phyloP scores from a whole-genome alignment of 2,113 vertebrate species.

The Pipa parva region DNA sequence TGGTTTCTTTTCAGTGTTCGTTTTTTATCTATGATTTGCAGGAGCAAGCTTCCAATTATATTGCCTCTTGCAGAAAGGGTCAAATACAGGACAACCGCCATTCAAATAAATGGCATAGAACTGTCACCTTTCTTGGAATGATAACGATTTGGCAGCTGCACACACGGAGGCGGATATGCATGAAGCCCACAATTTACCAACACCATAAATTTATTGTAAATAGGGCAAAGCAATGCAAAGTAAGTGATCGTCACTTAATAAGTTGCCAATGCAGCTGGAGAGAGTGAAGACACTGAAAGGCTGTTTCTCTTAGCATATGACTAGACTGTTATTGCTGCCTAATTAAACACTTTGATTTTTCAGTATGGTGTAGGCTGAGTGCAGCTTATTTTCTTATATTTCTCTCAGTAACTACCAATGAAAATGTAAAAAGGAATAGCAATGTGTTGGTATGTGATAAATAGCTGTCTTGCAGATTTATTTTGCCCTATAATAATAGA shows the following conservation, averaged over 20 bases:
- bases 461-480: no score
- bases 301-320: not conserved
- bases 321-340: not conserved
- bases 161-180: constrained; percentile 63
- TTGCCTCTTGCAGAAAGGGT: constrained; percentile 69
- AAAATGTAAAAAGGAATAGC: no score
- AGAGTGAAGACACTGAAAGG: constrained; percentile 2
- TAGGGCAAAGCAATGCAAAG: constrained; percentile 70
- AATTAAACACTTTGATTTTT: constrained; percentile 22
- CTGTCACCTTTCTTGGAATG: constrained; percentile 72
- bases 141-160: constrained; percentile 78
- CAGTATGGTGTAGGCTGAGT: not conserved
- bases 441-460: no score
- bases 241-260: constrained; percentile 79
- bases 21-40: constrained; percentile 76
- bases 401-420: not conserved
- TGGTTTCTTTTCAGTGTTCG: constrained; percentile 60
- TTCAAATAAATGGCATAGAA: constrained; percentile 66
- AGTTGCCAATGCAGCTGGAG: constrained; percentile 64
- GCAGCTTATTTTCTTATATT: not conserved
- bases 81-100: constrained; percentile 64
- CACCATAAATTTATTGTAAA: constrained; percentile 72
- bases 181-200: constrained; percentile 72
- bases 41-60: constrained; percentile 67
- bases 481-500: no score